Conservation (phyloP, 2,113 vertebrate genomes). For the Sylvia atricapilla region DNA sequence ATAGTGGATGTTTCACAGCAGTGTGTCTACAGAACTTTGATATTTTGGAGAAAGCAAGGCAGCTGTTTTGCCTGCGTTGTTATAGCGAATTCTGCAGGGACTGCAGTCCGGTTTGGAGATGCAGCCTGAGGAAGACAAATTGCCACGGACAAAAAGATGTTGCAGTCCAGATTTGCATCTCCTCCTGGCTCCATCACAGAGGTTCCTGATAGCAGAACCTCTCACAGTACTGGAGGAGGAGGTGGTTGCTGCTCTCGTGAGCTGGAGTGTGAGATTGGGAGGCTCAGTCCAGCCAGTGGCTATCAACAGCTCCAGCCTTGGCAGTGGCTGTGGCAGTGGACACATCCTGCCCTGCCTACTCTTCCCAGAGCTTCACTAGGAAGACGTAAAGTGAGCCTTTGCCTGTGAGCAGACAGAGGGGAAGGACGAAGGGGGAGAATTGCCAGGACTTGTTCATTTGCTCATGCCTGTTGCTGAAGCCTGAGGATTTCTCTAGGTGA, state of each 20-base stretch:
- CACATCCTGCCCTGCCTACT: neutral
- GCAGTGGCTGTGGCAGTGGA: neutral
- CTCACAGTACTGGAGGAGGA: neutral
- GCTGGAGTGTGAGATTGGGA: neutral
- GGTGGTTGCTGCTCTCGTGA: neutral
- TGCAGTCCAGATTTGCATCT: neutral
- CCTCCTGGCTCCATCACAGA: neutral
- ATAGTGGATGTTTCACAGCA: neutral
- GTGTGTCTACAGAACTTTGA: neutral
- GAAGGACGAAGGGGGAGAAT: neutral
- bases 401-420: neutral
- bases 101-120: neutral
- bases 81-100: neutral
- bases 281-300: neutral
- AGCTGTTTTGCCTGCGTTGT: neutral
- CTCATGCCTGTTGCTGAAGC: neutral
- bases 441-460: neutral
- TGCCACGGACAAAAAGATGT: neutral
- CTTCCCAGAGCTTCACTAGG: neutral
- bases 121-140: neutral
- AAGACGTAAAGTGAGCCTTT: neutral
- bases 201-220: neutral
- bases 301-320: rapidly evolving
- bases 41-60: neutral
- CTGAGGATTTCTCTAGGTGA: neutral